These are phyloP conservation scores for Anser cygnoides DNA, from an alignment of 2,113 vertebrate genomes.

Conservation along the genomic window DNA sequence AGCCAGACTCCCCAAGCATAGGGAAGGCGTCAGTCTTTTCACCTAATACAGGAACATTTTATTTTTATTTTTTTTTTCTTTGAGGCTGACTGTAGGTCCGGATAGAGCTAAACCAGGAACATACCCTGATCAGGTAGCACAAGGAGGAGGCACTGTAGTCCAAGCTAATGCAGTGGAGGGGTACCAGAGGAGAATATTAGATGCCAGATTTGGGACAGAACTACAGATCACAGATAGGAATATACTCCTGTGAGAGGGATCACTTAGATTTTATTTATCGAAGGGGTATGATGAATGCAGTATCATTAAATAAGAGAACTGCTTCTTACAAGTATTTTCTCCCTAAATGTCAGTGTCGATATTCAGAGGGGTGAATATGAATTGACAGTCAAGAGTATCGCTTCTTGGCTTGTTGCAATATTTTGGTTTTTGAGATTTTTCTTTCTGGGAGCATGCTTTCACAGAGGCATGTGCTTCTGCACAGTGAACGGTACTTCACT, in stretches of 20 bases:
- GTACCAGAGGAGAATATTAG: neutral
- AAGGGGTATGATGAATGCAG: neutral
- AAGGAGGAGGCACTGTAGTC: neutral
- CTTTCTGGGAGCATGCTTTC: neutral
- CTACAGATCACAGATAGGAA: neutral
- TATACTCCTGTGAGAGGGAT: neutral
- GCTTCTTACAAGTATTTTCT: neutral
- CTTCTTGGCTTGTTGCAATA: neutral
- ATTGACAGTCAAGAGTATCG: neutral
- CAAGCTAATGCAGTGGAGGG: neutral
- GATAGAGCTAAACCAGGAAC: neutral
- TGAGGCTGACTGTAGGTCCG: neutral
- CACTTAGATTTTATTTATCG: neutral
- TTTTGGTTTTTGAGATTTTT: slow-evolving; percentile 20
- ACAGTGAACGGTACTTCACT: neutral
- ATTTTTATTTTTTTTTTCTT: neutral
- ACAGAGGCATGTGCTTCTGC: neutral
- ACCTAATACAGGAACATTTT: neutral
- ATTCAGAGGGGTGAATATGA: neutral
- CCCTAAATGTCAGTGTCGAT: neutral
- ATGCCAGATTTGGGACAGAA: neutral
- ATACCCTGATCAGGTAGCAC: neutral
- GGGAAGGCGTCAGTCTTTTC: neutral
- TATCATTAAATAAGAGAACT: neutral
- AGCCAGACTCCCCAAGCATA: neutral